Evolutionary conservation across 1,140 invertebrate genomes (phyloP), one percentile per base, ranked within the genome.

Genomic region (Polyergus mexicanus): DNA sequence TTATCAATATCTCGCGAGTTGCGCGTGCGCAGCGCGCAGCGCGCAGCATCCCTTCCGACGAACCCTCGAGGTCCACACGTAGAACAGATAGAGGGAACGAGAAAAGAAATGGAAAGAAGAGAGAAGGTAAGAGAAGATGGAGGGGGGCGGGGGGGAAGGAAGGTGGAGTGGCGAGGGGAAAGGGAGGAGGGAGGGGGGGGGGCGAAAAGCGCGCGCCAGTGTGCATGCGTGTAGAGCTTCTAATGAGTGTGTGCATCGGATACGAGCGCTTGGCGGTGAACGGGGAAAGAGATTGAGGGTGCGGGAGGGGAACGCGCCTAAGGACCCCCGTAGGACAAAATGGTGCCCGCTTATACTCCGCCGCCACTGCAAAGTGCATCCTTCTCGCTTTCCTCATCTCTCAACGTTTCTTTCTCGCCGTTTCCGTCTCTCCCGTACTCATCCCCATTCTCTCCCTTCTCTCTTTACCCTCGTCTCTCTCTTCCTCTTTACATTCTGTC

Each of bases 1-100:
- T 94, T 94, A 94, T 94, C 94, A 94, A 94, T 94, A 94, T 94
- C 93, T 94, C 90, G 92, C 91, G 88, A 92, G 92, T 86, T 92
- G 92, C 94, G 94, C 91, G 85, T 91, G 93, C 94, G 94, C 92
- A 93, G 77, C 90, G 93, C 94, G 94, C 92, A 93, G 77, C 90
- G 87, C 85, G 88, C 93, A 94, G 91, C 92, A 94, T 94, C 93
- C 93, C 93, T 94, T 93, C 93, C 91, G 91, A 84, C 87, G 86
- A 89, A 89, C 90, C 90, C 78, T 93, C 91, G 88, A 88, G 86
- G 86, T 88, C 84, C 89, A 88, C 77, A 88, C 89, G 86, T 86
- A 90, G 84, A 88, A 90, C 89, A 88, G 86, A 62, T 68, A 77
- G 85, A 86, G 77, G 60, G 28, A 63, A 62, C 62, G 84, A 84